Conservation (phyloP, 2,888 invertebrate species). For the Metallyticus violacea region DNA sequence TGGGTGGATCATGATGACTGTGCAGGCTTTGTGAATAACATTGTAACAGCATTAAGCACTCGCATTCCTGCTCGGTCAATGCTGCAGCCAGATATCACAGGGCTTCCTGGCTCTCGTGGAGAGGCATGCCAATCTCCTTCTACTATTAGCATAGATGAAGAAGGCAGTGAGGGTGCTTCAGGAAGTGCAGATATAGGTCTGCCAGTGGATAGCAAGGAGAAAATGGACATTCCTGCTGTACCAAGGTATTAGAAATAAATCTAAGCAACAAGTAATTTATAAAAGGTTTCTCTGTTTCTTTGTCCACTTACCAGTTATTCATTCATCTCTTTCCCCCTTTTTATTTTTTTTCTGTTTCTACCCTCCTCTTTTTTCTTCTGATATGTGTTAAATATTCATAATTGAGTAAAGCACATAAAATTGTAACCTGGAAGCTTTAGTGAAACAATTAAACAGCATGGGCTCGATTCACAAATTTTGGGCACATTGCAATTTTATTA, state of each 20-base stretch:
- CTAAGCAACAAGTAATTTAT: too few relatives aligned
- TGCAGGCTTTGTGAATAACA: constrained; percentile 86
- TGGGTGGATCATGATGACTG: constrained; percentile 95
- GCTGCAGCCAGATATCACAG: constrained; percentile 51
- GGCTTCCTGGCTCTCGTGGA: constrained; percentile 12
- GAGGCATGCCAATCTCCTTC: constrained; percentile 27
- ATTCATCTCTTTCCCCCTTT: too few relatives aligned
- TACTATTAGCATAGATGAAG: constrained; percentile 18
- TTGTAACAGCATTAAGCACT: constrained; percentile 81
- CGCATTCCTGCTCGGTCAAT: constrained; percentile 69
- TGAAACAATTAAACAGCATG: too few relatives aligned
- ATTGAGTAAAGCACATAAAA: too few relatives aligned
- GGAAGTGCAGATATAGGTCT: constrained; percentile 46
- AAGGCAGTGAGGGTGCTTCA: constrained; percentile 45
- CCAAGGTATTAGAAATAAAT: constrained; percentile 26
- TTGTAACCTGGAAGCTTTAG: too few relatives aligned
- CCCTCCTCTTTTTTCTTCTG: too few relatives aligned
- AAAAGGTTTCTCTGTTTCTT: too few relatives aligned
- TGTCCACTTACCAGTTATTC: too few relatives aligned
- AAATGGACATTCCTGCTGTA: constrained; percentile 33
- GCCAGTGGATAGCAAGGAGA: constrained; percentile 45
- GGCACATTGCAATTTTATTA: too few relatives aligned
- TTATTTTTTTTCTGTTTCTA: too few relatives aligned
- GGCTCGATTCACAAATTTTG: too few relatives aligned
- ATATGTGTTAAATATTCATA: too few relatives aligned